phyloP scores from a whole-genome alignment of 2,113 vertebrate genomes.

The Ivindomyrus marchei region DNA sequence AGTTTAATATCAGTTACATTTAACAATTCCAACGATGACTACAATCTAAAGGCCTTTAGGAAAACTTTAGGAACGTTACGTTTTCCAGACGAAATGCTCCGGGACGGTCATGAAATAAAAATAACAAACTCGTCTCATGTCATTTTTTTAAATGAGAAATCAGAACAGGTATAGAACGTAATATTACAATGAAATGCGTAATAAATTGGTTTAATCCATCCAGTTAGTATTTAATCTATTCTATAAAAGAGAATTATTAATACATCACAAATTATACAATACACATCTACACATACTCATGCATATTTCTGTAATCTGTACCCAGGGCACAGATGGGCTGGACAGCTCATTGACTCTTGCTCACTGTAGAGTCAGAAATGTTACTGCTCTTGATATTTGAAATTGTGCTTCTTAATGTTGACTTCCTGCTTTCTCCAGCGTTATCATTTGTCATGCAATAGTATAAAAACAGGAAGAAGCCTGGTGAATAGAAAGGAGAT shows the following conservation, averaged over 20 bases:
- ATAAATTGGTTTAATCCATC: background rate
- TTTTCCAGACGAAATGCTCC: no score
- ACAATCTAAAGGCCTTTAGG: no score
- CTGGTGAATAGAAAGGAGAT: slow-evolving; percentile 32
- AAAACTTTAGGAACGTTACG: no score
- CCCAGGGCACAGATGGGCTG: background rate
- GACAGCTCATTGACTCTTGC: background rate
- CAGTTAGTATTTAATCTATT: background rate
- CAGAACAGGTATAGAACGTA: background rate
- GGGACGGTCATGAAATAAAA: background rate
- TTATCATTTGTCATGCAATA: slow-evolving; percentile 43
- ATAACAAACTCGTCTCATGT: background rate
- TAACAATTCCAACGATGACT: no score
- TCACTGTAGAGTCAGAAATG: background rate
- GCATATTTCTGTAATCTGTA: background rate
- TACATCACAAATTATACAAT: background rate
- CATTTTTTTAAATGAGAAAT: background rate
- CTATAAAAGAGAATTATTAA: background rate
- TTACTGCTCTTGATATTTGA: background rate
- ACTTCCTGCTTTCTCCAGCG: background rate
- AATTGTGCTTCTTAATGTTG: background rate
- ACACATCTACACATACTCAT: background rate
- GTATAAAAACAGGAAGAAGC: slow-evolving; percentile 61
- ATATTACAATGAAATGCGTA: background rate
- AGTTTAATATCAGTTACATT: no score